Percentiles rank a stretch among this genome's conserved stretches.
phyloP scores from a whole-genome alignment of 2,888 invertebrate species.

The Zygothrica quintamaculata region DNA sequence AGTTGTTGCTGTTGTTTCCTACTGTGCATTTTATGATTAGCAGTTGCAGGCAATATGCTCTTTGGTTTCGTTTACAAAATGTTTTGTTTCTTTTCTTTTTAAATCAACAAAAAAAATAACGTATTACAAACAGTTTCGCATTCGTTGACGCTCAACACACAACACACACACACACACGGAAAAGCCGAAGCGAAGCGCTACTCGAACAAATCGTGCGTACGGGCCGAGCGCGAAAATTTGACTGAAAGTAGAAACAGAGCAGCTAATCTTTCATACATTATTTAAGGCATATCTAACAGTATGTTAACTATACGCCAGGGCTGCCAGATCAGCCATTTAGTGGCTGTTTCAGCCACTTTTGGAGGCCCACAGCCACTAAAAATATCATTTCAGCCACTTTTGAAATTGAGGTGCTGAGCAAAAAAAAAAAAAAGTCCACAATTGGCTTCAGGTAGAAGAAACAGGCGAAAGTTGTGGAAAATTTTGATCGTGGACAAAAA shows the following conservation, averaged over 20 bases:
- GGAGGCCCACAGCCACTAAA: too few relatives aligned
- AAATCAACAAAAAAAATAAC: conserved; percentile 55
- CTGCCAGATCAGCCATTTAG: too few relatives aligned
- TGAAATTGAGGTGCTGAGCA: too few relatives aligned
- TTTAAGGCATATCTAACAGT: background rate
- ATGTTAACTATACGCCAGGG: background rate
- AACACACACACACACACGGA: too few relatives aligned
- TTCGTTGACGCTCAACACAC: conserved; percentile 41
- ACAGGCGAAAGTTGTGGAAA: too few relatives aligned
- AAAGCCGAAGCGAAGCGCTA: conserved; percentile 45
- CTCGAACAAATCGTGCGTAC: conserved; percentile 29
- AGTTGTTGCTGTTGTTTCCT: conserved; percentile 37
- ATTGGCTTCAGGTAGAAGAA: too few relatives aligned
- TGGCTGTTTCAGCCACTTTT: too few relatives aligned
- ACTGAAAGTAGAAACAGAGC: conserved; percentile 30
- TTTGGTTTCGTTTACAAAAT: conserved; percentile 54
- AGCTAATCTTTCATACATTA: background rate
- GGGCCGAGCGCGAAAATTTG: conserved; percentile 43
- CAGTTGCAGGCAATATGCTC: conserved; percentile 45
- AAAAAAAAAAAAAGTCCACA: too few relatives aligned
- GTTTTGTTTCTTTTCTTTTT: too few relatives aligned
- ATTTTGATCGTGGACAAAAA: too few relatives aligned
- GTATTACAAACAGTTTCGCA: conserved; percentile 26
- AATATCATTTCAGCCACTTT: too few relatives aligned
- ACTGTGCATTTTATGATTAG: conserved; percentile 54